Base-by-base conservation (phyloP, 2,113 vertebrate genomes). In the Buteo buteo region DNA sequence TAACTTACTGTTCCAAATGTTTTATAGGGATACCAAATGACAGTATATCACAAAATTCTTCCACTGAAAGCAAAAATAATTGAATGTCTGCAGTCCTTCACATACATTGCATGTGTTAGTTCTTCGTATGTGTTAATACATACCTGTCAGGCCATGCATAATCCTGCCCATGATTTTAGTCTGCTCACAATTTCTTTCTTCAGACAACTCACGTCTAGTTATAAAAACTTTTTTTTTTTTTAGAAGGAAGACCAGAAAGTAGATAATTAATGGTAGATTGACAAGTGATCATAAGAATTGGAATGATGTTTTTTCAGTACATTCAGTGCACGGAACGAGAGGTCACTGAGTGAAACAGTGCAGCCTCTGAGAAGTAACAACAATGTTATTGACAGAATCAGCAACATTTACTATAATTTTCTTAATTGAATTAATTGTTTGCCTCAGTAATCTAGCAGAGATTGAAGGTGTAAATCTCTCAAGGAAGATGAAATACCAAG, bases 341-440 rank as follows among this genome's bases (percentile, higher is more conserved):
- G 78, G 70, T 81, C 77, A 69, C 76, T 38, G 62, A 73, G 29
- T 84, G 82, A 84, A 94, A 80, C 84, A 70, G 55, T 80, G 45
- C 58, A 54, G 58, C 64, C 47, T 83, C 85, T 86, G 82, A 49
- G 32, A 86, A 70, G 32, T 20, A 95, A 73, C 58, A 67, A 91
- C 6, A 2, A 78, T 77, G 29, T 79, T 88, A 74, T 71, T 89
- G 95, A 93, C 95, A 93, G 80, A 95, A 97, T 90, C 77, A 91
- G 52, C 59, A 86, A 54, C 76, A 59, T 73, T 94, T 90, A 21
- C 61, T 86, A 38, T 52, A 14, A 64, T 91, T 93, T 83, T 92
- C 94, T 87, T 96, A 97, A 96, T 83, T 92, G 82, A 95, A 96
- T 95, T 91, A 40, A 74, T 94, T 91, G 45, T 97, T 88, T 96